Evolutionary conservation across 1,140 invertebrate species (phyloP).

Genomic region (Eupristina koningsbergeri): DNA sequence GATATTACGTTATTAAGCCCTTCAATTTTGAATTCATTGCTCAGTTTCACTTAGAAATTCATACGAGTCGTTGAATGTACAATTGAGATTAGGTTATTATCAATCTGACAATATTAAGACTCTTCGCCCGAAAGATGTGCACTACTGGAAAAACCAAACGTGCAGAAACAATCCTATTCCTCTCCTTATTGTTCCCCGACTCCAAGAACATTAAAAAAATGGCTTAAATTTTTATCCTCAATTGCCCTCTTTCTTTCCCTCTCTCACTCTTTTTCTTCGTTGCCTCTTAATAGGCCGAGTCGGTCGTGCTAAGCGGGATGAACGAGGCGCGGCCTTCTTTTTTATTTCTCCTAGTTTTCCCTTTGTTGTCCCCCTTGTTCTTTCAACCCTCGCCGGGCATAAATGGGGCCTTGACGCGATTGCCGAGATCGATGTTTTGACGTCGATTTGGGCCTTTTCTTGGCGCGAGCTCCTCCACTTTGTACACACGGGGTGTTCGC

Average conservation of each 20-base stretch:
- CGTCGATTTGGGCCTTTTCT: slow-evolving; percentile 53
- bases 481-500: background rate
- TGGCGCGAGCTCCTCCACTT: slow-evolving; percentile 10
- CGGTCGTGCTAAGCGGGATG: background rate
- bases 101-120: background rate
- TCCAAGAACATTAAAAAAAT: background rate
- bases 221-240: background rate
- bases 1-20: background rate
- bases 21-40: background rate
- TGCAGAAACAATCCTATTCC: background rate
- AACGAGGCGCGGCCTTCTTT: slow-evolving; percentile 1
- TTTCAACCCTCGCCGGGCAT: background rate
- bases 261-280: background rate
- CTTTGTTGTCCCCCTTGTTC: background rate
- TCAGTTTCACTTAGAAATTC: background rate
- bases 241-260: background rate
- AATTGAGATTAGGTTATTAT: background rate
- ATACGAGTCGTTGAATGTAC: background rate
- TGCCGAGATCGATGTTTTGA: slow-evolving; percentile 61
- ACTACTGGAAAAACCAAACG: background rate
- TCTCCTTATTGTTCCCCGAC: background rate
- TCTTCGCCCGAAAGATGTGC: background rate
- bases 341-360: slow-evolving; percentile 47
- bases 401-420: slow-evolving; percentile 49
- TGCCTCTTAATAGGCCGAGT: no score